Percentiles rank a stretch among this genome's conserved stretches.
phyloP scores from a whole-genome alignment of 2,888 invertebrate genomes.

The Eupsilia transversa region DNA sequence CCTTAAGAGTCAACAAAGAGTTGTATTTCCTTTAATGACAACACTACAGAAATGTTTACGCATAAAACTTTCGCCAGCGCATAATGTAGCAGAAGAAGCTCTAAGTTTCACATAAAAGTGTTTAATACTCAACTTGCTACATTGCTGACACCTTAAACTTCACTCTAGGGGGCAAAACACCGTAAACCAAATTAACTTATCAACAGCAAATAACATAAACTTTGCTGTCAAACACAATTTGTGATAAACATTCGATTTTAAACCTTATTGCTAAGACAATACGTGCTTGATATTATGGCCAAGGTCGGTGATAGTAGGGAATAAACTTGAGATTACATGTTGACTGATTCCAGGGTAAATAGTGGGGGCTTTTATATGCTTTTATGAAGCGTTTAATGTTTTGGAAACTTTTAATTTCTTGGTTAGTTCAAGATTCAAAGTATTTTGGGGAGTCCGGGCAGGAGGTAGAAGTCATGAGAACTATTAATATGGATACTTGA shows the following conservation, averaged over 20 bases:
- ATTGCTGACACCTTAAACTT: slow-evolving; percentile 32
- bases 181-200: slow-evolving; percentile 78
- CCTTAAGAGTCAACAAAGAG: slow-evolving; percentile 23
- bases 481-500: too few relatives aligned
- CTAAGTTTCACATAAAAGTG: background rate
- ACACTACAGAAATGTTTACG: background rate
- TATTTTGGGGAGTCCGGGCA: too few relatives aligned
- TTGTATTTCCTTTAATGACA: slow-evolving; percentile 19
- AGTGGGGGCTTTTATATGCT: slow-evolving; percentile 61
- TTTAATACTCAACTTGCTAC: slow-evolving; percentile 3
- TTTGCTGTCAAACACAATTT: slow-evolving; percentile 44
- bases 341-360: slow-evolving; percentile 74
- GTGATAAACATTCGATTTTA: slow-evolving; percentile 12
- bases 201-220: slow-evolving; percentile 73
- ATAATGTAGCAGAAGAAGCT: background rate
- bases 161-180: slow-evolving; percentile 65
- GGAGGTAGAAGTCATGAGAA: too few relatives aligned
- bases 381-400: slow-evolving; percentile 29
- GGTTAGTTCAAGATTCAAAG: too few relatives aligned
- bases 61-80: background rate
- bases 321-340: slow-evolving; percentile 72
- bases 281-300: slow-evolving; percentile 7
- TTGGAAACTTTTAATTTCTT: slow-evolving; percentile 15
- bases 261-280: slow-evolving; percentile 21
- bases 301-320: slow-evolving; percentile 52